Percentiles rank a stretch among this genome's conserved stretches.
Conservation (phyloP, 2,888 invertebrate genomes). For the Trachelus iudaicus region DNA sequence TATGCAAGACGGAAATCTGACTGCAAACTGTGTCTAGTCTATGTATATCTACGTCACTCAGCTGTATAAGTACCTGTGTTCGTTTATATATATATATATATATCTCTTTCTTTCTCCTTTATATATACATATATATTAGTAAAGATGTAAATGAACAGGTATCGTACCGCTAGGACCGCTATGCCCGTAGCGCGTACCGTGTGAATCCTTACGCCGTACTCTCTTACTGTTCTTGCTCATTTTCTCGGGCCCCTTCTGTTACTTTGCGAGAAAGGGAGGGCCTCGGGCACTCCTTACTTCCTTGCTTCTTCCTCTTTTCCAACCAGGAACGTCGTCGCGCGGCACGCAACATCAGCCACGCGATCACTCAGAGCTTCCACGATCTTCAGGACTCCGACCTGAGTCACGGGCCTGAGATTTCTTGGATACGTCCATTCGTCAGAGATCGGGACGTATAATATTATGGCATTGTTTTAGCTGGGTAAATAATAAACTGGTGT, state of each 20-base stretch:
- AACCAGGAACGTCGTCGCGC: slow-evolving; percentile 20
- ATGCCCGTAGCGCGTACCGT: slow-evolving; percentile 46
- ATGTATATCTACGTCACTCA: background rate
- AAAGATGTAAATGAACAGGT: slow-evolving; percentile 52
- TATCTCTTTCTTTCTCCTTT: background rate
- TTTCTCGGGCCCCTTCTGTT: slow-evolving; percentile 9
- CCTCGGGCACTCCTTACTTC: slow-evolving; percentile 4
- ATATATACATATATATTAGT: slow-evolving; percentile 3
- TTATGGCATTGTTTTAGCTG: background rate
- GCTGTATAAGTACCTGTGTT: background rate
- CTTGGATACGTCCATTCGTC: background rate
- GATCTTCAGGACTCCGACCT: background rate
- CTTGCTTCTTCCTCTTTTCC: slow-evolving; percentile 28
- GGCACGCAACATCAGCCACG: slow-evolving; percentile 11
- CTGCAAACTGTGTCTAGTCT: background rate
- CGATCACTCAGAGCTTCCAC: background rate
- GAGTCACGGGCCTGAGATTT: background rate
- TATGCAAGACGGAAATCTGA: background rate
- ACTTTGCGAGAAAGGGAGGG: background rate
- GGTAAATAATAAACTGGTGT: background rate
- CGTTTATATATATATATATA: background rate
- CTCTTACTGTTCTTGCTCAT: slow-evolving; percentile 37
- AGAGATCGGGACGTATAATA: background rate
- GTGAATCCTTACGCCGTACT: slow-evolving; percentile 47
- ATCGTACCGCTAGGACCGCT: slow-evolving; percentile 59